Base-by-base conservation (phyloP, 2,888 invertebrate genomes). In the Drosophila neutralis region DNA sequence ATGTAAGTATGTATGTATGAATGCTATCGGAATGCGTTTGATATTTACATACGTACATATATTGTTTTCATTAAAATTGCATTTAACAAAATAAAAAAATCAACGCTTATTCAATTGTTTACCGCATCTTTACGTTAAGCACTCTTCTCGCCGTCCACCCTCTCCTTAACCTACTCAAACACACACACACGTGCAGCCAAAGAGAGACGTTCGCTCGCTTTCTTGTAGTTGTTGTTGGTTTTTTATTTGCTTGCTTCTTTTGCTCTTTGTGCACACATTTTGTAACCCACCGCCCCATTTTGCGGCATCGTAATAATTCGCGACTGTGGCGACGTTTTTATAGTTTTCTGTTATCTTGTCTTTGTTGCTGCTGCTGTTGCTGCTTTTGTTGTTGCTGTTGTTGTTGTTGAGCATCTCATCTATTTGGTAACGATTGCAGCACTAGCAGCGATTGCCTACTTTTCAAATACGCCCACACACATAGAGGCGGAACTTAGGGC, bases 211-310 rank as follows among this genome's bases (percentile, higher is more conserved):
- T 31, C 4, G 40, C 21, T 42, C 35, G 8, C n/a, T 38, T 27
- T 56, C 38, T 56, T 53, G 53, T n/a, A n/a, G 18, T 56, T 24
- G 53, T 53, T 31, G 53, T 11, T 24, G 52, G 5, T 18, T 56
- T 35, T 36, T 33, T 36, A 27, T 56, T 49, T 24, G 40, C n/a
- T 52, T 36, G 35, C n/a, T 49, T 59, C n/a, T 49, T 59, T 48
- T 71, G 42, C 72, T 48, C 69, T 72, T 70, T 72, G 24, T 45
- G 72, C 61, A 71, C 69, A 70, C 36, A 57, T 73, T 87, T 87
- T 84, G 88, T 82, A 85, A 82, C 85, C 84, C 80, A 81, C 66
- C 87, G 82, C 82, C 84, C 82, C 87, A 80, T 87, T 83, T 87
- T 68, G 80, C 78, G 62, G 73, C 79, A 82, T 85, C 86, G 85